Conservation (phyloP, 2,113 vertebrate genomes). For the Mionectes macconnelli region DNA sequence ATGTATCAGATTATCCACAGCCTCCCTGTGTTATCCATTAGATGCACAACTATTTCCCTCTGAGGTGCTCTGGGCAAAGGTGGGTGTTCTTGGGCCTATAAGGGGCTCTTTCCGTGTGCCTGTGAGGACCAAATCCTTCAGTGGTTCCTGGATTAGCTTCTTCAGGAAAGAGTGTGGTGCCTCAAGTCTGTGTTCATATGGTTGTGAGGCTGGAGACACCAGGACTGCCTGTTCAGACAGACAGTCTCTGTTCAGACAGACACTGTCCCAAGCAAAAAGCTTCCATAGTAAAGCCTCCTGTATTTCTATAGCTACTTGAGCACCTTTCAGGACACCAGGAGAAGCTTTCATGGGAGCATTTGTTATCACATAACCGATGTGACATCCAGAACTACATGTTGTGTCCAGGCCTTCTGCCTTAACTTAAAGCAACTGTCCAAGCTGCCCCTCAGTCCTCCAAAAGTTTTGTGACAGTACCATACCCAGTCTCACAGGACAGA, state of each 20-base stretch:
- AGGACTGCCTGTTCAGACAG: background rate
- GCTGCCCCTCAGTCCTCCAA: background rate
- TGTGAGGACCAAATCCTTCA: background rate
- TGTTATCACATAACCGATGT: background rate
- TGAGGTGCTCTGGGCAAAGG: background rate
- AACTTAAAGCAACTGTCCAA: background rate
- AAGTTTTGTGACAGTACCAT: background rate
- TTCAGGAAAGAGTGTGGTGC: background rate
- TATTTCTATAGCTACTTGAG: background rate
- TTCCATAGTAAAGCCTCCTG: background rate
- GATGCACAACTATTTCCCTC: background rate
- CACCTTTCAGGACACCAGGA: background rate
- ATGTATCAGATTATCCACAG: background rate
- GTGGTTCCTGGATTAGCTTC: background rate
- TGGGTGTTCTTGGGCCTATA: background rate
- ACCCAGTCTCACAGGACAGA: background rate
- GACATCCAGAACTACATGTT: background rate
- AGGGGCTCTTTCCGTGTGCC: background rate
- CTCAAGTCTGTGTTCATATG: fast-evolving
- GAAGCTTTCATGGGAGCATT: background rate
- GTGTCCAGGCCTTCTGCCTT: background rate
- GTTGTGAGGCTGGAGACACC: background rate
- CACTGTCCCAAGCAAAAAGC: background rate
- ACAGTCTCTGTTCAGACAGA: background rate
- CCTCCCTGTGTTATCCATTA: background rate